Percentiles rank a stretch among this genome's conserved stretches.
These are phyloP conservation scores for Callospermophilus lateralis DNA, from an alignment of 2,113 vertebrate species.

Conservation along the genomic window DNA sequence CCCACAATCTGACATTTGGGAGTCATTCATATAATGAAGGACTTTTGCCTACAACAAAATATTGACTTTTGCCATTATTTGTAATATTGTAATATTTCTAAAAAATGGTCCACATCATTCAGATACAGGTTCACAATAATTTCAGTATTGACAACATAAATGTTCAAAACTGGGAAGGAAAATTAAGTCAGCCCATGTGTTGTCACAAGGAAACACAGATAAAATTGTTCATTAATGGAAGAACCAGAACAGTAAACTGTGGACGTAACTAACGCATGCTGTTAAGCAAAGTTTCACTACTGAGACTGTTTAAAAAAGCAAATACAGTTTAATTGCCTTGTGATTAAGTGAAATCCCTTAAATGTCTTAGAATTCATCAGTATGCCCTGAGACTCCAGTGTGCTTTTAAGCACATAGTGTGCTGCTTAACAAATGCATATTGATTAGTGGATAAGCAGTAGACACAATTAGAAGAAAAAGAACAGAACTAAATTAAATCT, in stretches of 20 bases:
- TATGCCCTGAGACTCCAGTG: neutral
- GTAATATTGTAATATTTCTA: neutral
- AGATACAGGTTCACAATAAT: neutral
- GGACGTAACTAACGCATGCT: neutral
- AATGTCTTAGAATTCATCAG: conserved; percentile 34
- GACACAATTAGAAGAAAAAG: conserved; percentile 17
- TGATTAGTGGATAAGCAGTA: neutral
- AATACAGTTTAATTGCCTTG: conserved; percentile 48
- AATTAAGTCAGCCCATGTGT: neutral
- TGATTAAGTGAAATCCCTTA: conserved; percentile 38
- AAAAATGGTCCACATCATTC: neutral
- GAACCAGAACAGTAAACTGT: neutral
- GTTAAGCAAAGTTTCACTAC: conserved; percentile 48
- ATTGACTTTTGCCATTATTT: neutral
- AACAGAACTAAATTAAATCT: conserved; percentile 63
- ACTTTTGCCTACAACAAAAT: neutral
- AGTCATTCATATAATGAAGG: neutral
- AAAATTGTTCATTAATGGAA: neutral
- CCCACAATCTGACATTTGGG: neutral
- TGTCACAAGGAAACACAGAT: neutral
- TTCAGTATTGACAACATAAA: neutral
- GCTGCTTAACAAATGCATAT: conserved; percentile 21
- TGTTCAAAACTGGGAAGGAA: conserved; percentile 31
- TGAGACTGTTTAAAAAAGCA: conserved; percentile 32
- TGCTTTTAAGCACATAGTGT: conserved; percentile 47